Evolutionary conservation across 2,888 invertebrate species (phyloP), one percentile per base, ranked within the genome.

Genomic region (Microctonus aethiopoides): DNA sequence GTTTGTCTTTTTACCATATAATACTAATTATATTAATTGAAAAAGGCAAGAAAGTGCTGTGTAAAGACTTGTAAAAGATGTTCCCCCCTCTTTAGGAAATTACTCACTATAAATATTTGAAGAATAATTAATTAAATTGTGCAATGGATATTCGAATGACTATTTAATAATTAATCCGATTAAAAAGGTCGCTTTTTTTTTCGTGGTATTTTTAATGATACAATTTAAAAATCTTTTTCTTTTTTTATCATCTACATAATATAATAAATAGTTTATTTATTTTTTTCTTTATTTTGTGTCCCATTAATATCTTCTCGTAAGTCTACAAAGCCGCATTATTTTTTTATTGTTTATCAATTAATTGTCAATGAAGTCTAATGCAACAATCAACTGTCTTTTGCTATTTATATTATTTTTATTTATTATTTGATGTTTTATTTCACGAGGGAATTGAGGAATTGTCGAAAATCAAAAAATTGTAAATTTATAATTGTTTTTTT

Each of bases 341-440:
- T 6, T 29, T 46, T 6, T 6, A 46, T 46, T 16, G 7, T 16
- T 1, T 3, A 16, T 16, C 16, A 57, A 16, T 52, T 16, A 9
- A 10, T 29, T 29, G 0, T 13, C 16, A 9, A 11, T 3, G 16
- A 10, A 13, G 29, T 56, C n/a, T 56, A 13, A 11, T 3, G 56
- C 29, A 56, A 26, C 2, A 56, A 13, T 29, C 56, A 13, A n/a
- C 29, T 56, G 2, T 2, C n/a, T 24, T 16, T 24, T 1, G 4
- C 10, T 9, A 22, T 26, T 22, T 61, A n/a, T 54, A 54, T 2
- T 26, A 54, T 54, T 54, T 54, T 24, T 13, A 24, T 22, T 54
- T 26, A 11, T 54, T 11, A 26, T 54, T 24, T 32, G 16, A 59
- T 46, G 39, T 59, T 56, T 66, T 57, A 66, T 66, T 59, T 66